These are phyloP conservation scores for Venusia cambrica DNA, from an alignment of 2,888 invertebrate genomes.

Conservation along the genomic window DNA sequence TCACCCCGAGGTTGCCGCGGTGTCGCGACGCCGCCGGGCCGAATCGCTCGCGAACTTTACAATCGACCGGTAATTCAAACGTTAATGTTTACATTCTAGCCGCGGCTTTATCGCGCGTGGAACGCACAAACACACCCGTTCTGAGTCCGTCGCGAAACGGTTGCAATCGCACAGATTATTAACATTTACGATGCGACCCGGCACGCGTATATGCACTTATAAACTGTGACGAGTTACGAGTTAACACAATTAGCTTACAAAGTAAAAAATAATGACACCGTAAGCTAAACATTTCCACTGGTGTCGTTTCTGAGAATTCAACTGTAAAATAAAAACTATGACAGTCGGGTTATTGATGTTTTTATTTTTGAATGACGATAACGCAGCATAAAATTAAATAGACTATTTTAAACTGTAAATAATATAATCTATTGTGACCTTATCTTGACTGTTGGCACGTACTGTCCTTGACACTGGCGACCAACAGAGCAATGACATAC, in stretches of 20 bases:
- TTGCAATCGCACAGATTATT: conserved; percentile 1
- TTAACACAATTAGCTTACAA: conserved; percentile 11
- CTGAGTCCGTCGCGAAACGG: conserved; percentile 4
- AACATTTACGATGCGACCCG: conserved; percentile 15
- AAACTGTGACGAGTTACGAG: conserved; percentile 14
- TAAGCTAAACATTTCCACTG: conserved; percentile 15
- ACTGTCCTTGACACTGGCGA: conserved; percentile 21
- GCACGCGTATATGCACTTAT: conserved; percentile 8
- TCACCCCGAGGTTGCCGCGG: too few relatives aligned
- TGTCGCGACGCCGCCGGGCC: conserved; percentile 5
- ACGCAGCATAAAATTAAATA: conserved; percentile 3
- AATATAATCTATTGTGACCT: conserved; percentile 8
- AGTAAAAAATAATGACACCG: conserved; percentile 11
- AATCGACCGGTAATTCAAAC: background rate
- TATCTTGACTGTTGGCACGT: conserved; percentile 7
- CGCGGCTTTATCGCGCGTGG: conserved; percentile 4
- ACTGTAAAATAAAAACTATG: conserved; percentile 11
- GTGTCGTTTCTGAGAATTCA: conserved; percentile 14
- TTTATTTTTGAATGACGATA: too few relatives aligned
- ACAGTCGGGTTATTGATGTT: too few relatives aligned
- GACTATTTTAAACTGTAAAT: too few relatives aligned
- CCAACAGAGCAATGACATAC: conserved; percentile 11
- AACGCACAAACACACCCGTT: conserved; percentile 2
- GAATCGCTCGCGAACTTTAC: background rate
- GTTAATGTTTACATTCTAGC: background rate